A percentile compares a stretch with the other conserved stretches of the same genome.
Conservation (phyloP, 53 echinoderm and acorn worm genomes). For the Holothuria leucospilota region DNA sequence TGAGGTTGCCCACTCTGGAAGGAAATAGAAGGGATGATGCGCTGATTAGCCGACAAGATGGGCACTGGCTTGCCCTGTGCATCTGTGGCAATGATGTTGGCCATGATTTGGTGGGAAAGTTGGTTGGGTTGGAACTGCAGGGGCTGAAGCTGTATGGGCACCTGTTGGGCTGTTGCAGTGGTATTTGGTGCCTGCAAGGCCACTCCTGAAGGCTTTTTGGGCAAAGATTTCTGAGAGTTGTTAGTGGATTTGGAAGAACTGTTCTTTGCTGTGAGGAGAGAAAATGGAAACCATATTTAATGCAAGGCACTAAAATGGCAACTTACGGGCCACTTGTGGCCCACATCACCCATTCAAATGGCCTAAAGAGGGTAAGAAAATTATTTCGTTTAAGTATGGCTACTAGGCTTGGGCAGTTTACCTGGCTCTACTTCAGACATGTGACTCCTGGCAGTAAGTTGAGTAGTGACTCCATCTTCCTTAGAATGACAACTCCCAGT, state of each 20-base stretch:
- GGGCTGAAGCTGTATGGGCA: slow-evolving; percentile 68
- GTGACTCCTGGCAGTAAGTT: too few species aligned
- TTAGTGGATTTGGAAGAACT: slow-evolving; percentile 42
- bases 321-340: too few species aligned
- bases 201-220: slow-evolving; percentile 51
- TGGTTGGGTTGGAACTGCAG: slow-evolving; percentile 61
- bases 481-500: too few species aligned
- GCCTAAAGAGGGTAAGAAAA: too few species aligned
- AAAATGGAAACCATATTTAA: too few species aligned
- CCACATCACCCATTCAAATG: too few species aligned
- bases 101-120: slow-evolving; percentile 78
- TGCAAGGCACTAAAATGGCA: too few species aligned
- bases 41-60: slow-evolving; percentile 74
- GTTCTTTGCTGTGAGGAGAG: slow-evolving; percentile 25
- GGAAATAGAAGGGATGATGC: slow-evolving; percentile 78
- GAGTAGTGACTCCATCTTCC: too few species aligned
- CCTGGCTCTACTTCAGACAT: too few species aligned
- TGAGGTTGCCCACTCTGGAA: slow-evolving; percentile 74
- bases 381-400: too few species aligned
- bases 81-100: slow-evolving; percentile 83
- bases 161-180: slow-evolving; percentile 55
- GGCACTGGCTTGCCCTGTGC: slow-evolving; percentile 82
- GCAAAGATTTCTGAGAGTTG: slow-evolving; percentile 34
- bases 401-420: too few species aligned
- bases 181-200: slow-evolving; percentile 52